Evolutionary conservation across 2,888 invertebrate genomes (phyloP), one percentile per base, ranked within the genome.

Genomic region (Pegoplata infirma): DNA sequence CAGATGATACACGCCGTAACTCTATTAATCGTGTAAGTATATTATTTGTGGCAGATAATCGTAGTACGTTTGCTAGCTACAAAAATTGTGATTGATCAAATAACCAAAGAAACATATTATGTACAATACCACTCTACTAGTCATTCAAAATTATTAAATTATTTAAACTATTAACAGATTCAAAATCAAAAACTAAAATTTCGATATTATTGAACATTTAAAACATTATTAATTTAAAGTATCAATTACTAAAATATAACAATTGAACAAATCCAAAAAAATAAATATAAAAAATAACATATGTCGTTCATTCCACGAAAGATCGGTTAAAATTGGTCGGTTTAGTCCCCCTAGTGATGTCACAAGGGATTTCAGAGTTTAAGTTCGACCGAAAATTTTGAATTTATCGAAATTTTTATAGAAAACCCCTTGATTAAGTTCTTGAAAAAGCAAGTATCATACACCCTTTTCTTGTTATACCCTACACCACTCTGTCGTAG

Each of bases 21-120:
- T 90, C 90, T 40, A 87, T 89, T 72, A 89, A 87, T 87, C 90
- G 90, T 84, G 90, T 90, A 89, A 90, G 90, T 90, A 90, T 90
- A 81, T 86, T 87, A 83, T 86, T 89, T 83, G 87, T 87, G 77
- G 88, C 88, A 81, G 88, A 90, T 84, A 87, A 89, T 84, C 87
- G 87, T 83, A 89, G 87, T 83, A 87, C 88, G 83, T 87, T 89
- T 85, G 90, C 90, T 86, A 89, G 89, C 84, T 90, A 90, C 84
- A 89, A 89, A 87, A 90, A 90, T 85, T 86, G 89, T 84, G 89
- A 90, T 85, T 89, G 84, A 89, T 83, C 47, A 40, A 40, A 40
- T 40, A 40, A 40, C 36, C 55, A 63, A 83, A 80, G 81, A 82
- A 53, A 53, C 47, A 53, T 46, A 21, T 23, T 8, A 19, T 69